Percentiles rank a stretch among this genome's conserved stretches.
phyloP scores from a whole-genome alignment of 2,797 vertebrate species.

The Bucorvus abyssinicus region DNA sequence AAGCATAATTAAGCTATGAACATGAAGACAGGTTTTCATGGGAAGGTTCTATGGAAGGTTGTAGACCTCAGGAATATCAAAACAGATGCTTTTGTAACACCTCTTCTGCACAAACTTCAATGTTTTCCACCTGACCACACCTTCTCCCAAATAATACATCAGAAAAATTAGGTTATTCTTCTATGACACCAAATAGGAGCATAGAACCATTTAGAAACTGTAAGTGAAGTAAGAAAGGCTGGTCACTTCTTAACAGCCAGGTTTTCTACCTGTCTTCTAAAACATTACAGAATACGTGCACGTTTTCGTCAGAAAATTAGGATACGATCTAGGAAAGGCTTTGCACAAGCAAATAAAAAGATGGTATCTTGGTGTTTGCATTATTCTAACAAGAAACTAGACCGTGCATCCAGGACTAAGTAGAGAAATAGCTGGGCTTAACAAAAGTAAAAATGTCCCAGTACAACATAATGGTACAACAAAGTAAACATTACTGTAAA shows the following conservation, averaged over 20 bases:
- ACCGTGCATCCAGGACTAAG: background rate
- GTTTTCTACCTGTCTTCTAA: background rate
- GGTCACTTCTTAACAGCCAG: background rate
- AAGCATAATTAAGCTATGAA: background rate
- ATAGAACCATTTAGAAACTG: background rate
- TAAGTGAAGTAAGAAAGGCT: background rate
- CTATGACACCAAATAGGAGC: background rate
- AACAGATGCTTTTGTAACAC: background rate
- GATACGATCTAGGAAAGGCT: background rate
- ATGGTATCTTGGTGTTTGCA: background rate
- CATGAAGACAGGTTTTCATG: background rate
- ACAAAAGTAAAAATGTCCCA: background rate
- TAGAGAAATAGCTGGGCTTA: background rate
- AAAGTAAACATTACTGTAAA: background rate
- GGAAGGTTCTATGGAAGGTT: background rate
- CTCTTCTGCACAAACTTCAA: background rate
- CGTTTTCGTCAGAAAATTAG: background rate
- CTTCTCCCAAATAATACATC: background rate
- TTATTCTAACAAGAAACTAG: background rate
- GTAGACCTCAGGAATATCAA: background rate
- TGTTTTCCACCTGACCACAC: background rate
- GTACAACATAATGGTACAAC: background rate
- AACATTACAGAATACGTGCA: background rate
- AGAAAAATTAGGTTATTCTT: background rate
- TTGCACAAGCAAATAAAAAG: background rate